phyloP scores from a whole-genome alignment of 1,140 invertebrate species.

The Diuraphis noxia region DNA sequence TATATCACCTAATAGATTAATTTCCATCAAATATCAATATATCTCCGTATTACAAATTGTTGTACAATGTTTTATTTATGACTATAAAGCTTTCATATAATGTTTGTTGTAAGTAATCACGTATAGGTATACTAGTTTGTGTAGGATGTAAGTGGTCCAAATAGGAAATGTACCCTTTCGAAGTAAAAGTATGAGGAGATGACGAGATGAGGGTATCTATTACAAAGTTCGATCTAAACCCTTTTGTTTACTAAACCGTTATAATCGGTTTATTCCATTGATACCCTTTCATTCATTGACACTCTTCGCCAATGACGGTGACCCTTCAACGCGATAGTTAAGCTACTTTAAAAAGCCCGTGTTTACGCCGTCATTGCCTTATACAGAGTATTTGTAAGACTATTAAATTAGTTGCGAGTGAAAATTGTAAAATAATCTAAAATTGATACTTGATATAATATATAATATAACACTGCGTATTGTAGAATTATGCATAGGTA shows the following conservation, averaged over 20 bases:
- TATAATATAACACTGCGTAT: neutral
- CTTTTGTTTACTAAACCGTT: constrained; percentile 44
- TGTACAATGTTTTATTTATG: neutral
- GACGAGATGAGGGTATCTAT: neutral
- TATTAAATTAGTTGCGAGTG: neutral
- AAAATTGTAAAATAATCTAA: neutral
- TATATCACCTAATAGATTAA: neutral
- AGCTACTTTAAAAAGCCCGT: constrained; percentile 9
- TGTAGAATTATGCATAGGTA: neutral
- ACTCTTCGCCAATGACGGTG: neutral
- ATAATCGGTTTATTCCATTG: constrained; percentile 49
- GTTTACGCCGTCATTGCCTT: neutral
- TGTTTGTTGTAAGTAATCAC: neutral
- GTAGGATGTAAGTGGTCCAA: neutral
- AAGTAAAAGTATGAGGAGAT: neutral
- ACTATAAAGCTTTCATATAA: neutral
- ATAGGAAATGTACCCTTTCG: neutral
- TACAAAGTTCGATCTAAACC: constrained; percentile 33
- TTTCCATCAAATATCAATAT: neutral
- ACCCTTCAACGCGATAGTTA: constrained; percentile 7
- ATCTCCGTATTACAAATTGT: neutral
- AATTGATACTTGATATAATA: neutral
- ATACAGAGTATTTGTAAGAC: neutral
- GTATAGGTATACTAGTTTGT: neutral
- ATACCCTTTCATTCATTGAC: neutral